Conservation (phyloP, 2,888 invertebrate genomes). For the Eristalis pertinax region DNA sequence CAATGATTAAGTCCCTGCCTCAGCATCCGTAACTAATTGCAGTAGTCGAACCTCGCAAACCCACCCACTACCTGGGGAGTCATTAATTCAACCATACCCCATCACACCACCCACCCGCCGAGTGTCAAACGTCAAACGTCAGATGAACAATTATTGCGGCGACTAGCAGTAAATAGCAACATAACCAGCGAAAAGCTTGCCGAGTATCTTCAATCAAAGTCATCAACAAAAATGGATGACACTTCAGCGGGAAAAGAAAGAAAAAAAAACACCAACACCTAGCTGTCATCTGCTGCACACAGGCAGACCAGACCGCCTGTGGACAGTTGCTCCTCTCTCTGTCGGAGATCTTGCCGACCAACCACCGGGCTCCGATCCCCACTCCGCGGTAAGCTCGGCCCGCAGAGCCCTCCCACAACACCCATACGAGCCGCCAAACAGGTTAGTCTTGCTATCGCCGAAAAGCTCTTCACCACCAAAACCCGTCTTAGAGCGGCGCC, state of each 20-base stretch:
- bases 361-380: conserved; percentile 25
- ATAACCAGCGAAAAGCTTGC: conserved; percentile 38
- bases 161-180: conserved; percentile 5
- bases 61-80: background rate
- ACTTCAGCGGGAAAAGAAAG: conserved; percentile 10
- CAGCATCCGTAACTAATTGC: conserved; percentile 47
- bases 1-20: conserved; percentile 34
- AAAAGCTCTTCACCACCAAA: conserved; percentile 58
- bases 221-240: conserved; percentile 66
- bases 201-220: conserved; percentile 26
- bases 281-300: conserved; percentile 38
- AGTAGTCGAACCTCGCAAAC: conserved; percentile 34
- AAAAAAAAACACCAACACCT: background rate
- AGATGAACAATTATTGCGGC: conserved; percentile 46
- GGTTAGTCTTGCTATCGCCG: conserved; percentile 41
- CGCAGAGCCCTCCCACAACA: conserved; percentile 37
- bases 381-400: conserved; percentile 36
- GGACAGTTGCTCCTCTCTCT: conserved; percentile 9
- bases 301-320: conserved; percentile 9
- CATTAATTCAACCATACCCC: conserved; percentile 17
- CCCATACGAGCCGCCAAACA: conserved; percentile 42
- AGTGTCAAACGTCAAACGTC: conserved; percentile 21
- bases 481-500: conserved; percentile 46
- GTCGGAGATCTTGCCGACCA: conserved; percentile 28
- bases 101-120: background rate